Conservation (phyloP, 2,113 vertebrate genomes). For the Grammomys dolichurus region DNA sequence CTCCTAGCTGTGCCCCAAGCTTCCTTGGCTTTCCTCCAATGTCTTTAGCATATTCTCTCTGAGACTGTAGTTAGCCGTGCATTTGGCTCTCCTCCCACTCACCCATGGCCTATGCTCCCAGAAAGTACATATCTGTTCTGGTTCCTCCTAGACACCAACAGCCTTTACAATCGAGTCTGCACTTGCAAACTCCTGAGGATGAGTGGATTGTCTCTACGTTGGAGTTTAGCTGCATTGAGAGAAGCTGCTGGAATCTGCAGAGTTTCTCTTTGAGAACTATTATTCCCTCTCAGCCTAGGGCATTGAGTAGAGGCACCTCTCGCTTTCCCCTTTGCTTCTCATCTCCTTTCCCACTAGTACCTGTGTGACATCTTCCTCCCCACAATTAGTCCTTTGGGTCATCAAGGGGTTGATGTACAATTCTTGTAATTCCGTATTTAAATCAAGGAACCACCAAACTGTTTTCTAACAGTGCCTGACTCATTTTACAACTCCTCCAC, state of each 20-base stretch:
- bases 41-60: background rate
- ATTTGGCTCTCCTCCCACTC: background rate
- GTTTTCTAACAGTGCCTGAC: background rate
- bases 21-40: background rate
- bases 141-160: background rate
- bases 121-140: background rate
- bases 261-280: constrained; percentile 20
- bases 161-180: background rate
- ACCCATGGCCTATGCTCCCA: background rate
- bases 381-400: background rate
- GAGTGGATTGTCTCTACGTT: background rate
- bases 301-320: background rate
- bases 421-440: background rate
- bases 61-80: background rate
- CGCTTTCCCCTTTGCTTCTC: background rate
- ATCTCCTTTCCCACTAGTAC: background rate
- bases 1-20: background rate
- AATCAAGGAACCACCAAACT: background rate
- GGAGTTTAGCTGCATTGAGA: background rate
- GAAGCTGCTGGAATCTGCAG: background rate
- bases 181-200: background rate
- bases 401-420: background rate
- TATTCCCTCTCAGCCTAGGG: background rate
- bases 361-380: background rate
- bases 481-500: constrained; percentile 39